Percentiles rank a stretch among this genome's conserved stretches.
These are phyloP conservation scores for Apogon hyalosoma DNA, from an alignment of 2,797 vertebrate genomes.

Conservation along the genomic window DNA sequence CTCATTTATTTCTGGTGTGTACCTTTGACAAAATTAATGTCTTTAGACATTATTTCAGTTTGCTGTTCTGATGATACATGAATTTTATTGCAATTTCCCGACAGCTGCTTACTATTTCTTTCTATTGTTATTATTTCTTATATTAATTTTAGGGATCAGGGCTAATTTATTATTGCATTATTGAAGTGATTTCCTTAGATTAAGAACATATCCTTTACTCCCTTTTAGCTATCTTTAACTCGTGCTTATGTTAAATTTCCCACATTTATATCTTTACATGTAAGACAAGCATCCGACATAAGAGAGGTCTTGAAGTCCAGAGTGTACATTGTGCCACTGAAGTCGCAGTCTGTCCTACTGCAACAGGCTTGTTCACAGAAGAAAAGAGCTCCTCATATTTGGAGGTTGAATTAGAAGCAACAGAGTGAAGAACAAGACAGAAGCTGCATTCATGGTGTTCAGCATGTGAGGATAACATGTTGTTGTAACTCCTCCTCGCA, in stretches of 20 bases:
- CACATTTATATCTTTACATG: background rate
- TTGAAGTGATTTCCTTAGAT: no score
- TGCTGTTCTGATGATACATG: no score
- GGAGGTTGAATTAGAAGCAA: background rate
- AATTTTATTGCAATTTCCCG: no score
- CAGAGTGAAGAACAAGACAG: constrained; percentile 23
- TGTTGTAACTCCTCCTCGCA: constrained; percentile 64
- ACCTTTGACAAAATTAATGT: no score
- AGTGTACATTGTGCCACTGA: background rate
- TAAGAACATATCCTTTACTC: no score
- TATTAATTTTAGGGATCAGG: background rate
- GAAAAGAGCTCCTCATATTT: constrained; percentile 16
- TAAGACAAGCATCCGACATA: background rate
- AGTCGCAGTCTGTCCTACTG: background rate
- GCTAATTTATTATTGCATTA: background rate
- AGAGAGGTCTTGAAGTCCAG: background rate
- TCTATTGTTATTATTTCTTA: no score
- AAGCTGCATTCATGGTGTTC: constrained; percentile 44
- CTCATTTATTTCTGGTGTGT: no score
- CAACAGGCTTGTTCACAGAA: background rate
- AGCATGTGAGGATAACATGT: constrained; percentile 47
- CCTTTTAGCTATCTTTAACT: no score
- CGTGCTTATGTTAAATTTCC: no score
- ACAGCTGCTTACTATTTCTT: no score
- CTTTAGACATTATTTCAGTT: no score